Evolutionary conservation across 2,113 vertebrate genomes (phyloP).

Genomic region (Hippolais icterina): DNA sequence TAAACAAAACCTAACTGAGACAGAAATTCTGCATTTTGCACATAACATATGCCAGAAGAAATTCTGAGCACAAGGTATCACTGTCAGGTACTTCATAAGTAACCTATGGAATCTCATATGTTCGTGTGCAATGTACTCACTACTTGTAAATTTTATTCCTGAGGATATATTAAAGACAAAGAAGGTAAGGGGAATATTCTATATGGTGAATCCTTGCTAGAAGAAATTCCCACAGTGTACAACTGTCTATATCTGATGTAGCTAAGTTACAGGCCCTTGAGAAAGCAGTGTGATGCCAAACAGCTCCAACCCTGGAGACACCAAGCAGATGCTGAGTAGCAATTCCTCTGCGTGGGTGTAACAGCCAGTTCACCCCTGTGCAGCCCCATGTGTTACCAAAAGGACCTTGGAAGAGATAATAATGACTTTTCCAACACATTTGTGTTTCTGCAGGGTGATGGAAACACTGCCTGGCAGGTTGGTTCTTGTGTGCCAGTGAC

Average conservation of each 20-base stretch:
- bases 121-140: background rate
- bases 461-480: background rate
- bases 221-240: background rate
- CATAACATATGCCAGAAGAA: background rate
- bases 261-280: background rate
- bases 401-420: background rate
- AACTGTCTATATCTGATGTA: background rate
- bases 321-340: background rate
- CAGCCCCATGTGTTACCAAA: background rate
- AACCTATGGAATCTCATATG: background rate
- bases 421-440: background rate
- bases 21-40: background rate
- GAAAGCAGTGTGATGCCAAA: background rate
- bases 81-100: background rate
- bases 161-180: background rate
- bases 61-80: background rate
- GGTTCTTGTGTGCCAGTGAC: background rate
- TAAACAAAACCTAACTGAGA: background rate
- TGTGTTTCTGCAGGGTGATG: background rate
- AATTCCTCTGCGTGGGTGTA: background rate
- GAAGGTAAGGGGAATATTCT: background rate
- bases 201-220: background rate
- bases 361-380: background rate
- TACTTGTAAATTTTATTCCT: background rate
- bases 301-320: background rate